These are phyloP conservation scores for Brachypodius melanocephalos DNA, from an alignment of 2,113 vertebrate species.

Conservation along the genomic window DNA sequence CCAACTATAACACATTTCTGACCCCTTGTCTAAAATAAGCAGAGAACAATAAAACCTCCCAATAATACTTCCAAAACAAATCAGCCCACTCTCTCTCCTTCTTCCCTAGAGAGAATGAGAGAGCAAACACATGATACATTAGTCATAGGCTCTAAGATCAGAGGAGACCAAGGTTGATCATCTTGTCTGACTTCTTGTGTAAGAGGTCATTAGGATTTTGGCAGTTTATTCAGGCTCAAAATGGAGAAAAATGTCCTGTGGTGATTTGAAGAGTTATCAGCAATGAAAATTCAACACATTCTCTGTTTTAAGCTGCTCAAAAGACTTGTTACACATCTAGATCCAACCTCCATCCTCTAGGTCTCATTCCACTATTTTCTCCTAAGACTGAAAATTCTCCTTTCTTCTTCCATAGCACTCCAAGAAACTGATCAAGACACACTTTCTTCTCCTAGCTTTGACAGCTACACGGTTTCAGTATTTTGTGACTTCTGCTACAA, in stretches of 20 bases:
- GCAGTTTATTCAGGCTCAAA: not conserved
- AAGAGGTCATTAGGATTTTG: slow-evolving; percentile 10
- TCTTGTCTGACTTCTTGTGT: slow-evolving; percentile 39
- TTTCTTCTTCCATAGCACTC: not conserved
- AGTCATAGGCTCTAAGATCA: slow-evolving; percentile 35
- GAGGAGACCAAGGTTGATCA: not conserved
- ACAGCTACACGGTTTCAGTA: not conserved
- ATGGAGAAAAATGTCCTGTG: slow-evolving; percentile 1
- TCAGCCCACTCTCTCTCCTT: not conserved
- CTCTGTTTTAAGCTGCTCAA: not conserved
- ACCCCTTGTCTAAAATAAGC: not conserved
- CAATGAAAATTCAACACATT: not conserved
- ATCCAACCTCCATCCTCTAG: not conserved
- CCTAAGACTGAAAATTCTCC: not conserved
- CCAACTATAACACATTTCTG: not conserved
- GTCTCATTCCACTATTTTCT: not conserved
- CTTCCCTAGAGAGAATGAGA: slow-evolving; percentile 31
- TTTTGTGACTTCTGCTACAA: not conserved
- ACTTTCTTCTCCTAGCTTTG: not conserved
- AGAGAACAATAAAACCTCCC: not conserved
- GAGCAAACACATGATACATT: slow-evolving; percentile 41
- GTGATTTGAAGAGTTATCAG: not conserved
- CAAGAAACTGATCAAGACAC: not conserved
- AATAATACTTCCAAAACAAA: slow-evolving; percentile 17
- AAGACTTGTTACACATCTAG: not conserved